phyloP scores from a whole-genome alignment of 2,797 vertebrate species.

The Gymnodraco acuticeps region DNA sequence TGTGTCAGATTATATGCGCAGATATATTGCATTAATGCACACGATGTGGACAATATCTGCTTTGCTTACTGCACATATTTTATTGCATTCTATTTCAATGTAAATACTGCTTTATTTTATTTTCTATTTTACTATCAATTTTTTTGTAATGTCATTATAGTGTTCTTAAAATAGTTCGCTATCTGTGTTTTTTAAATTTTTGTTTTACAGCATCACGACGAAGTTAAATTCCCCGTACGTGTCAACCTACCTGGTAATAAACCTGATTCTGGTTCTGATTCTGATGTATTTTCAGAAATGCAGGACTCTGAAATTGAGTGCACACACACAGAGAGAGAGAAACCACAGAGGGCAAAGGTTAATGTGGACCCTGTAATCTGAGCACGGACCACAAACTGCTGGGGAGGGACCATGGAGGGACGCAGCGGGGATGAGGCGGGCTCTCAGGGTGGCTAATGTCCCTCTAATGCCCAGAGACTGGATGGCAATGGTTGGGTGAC shows the following conservation, averaged over 20 bases:
- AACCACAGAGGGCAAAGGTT: slow-evolving; percentile 39
- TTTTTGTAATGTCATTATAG: too few relatives aligned
- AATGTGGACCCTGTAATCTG: slow-evolving; percentile 60
- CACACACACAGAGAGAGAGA: not conserved
- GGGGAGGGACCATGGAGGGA: slow-evolving; percentile 1
- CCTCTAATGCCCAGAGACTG: slow-evolving; percentile 9
- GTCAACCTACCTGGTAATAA: too few relatives aligned
- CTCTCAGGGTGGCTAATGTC: slow-evolving; percentile 32
- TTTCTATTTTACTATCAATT: too few relatives aligned
- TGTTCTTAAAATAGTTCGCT: too few relatives aligned
- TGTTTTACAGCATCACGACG: too few relatives aligned
- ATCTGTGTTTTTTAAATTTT: too few relatives aligned
- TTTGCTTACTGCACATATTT: too few relatives aligned
- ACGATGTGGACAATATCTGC: too few relatives aligned
- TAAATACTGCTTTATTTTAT: too few relatives aligned
- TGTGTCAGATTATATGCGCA: slow-evolving; percentile 4
- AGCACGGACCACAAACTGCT: slow-evolving; percentile 38
- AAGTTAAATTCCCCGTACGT: too few relatives aligned
- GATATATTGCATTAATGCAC: not conserved
- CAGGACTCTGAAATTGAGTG: not conserved
- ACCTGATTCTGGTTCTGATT: too few relatives aligned
- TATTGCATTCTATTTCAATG: too few relatives aligned
- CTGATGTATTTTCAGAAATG: not conserved
- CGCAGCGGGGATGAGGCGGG: slow-evolving; percentile 25
- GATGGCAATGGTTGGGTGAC: slow-evolving; percentile 5